These are phyloP conservation scores for Apeira syringaria DNA, from an alignment of 2,888 invertebrate species.

Conservation along the genomic window DNA sequence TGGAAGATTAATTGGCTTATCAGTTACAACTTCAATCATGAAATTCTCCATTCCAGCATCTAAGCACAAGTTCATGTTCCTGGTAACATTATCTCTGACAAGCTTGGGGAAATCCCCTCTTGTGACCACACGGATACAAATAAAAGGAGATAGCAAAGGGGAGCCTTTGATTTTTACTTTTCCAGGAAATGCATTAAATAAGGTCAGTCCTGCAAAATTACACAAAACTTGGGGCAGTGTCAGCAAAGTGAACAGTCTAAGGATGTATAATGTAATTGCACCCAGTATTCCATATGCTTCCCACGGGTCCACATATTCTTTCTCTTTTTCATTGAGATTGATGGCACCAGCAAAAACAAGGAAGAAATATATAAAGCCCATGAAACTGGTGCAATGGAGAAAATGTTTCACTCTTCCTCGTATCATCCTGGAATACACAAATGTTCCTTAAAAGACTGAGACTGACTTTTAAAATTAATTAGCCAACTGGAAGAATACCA, in stretches of 20 bases:
- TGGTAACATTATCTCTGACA: conserved; percentile 92
- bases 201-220: conserved; percentile 92
- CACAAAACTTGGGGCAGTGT: conserved; percentile 95
- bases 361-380: conserved; percentile 89
- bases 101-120: conserved; percentile 96
- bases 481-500: no score
- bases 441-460: not conserved
- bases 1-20: conserved; percentile 91
- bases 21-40: conserved; percentile 97
- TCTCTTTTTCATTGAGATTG: conserved; percentile 81
- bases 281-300: conserved; percentile 90
- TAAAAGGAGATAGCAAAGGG: conserved; percentile 95
- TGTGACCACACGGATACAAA: conserved; percentile 97
- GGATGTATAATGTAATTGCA: conserved; percentile 88
- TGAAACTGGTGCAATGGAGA: conserved; percentile 90
- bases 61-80: conserved; percentile 94
- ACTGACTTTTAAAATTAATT: no score
- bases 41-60: conserved; percentile 97
- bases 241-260: conserved; percentile 91
- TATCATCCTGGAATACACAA: conserved; percentile 73
- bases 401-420: conserved; percentile 90
- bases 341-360: conserved; percentile 87
- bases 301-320: conserved; percentile 90
- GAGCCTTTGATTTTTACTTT: conserved; percentile 95
- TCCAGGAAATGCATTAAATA: conserved; percentile 97